Evolutionary conservation across 2,797 vertebrate species (phyloP).

Genomic region (Bradypodion pumilum): DNA sequence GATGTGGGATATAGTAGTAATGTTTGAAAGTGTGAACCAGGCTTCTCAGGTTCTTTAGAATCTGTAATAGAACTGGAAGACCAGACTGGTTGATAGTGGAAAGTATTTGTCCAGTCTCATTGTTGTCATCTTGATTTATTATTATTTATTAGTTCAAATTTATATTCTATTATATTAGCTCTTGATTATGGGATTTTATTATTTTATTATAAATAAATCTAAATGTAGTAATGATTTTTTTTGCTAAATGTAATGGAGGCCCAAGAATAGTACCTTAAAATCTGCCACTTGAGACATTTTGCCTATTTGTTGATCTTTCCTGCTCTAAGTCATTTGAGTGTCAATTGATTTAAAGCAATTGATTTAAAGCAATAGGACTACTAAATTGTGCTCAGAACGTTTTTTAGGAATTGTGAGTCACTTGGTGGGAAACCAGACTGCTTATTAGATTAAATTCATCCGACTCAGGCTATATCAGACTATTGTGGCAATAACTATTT

Average conservation of each 20-base stretch:
- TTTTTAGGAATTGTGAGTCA: background rate
- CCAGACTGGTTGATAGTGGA: too few species aligned
- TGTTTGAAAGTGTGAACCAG: background rate
- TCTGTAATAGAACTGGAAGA: background rate
- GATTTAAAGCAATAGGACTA: background rate
- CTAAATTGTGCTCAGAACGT: background rate
- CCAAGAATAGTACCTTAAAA: background rate
- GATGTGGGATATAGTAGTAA: background rate
- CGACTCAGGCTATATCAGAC: background rate
- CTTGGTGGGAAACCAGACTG: background rate
- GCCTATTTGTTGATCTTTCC: background rate
- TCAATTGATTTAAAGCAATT: background rate
- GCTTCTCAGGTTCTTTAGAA: background rate
- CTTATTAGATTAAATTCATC: background rate
- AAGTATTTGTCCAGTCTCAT: too few species aligned
- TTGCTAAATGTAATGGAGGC: background rate
- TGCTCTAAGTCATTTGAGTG: background rate
- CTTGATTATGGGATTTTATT: too few species aligned
- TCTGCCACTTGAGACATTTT: background rate
- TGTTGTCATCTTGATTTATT: too few species aligned
- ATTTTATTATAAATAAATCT: too few species aligned
- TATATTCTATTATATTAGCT: too few species aligned
- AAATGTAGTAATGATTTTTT: too few species aligned
- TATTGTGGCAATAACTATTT: background rate
- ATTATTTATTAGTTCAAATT: too few species aligned